phyloP scores from a whole-genome alignment of 2,888 invertebrate genomes.

The Hartigia nigra region DNA sequence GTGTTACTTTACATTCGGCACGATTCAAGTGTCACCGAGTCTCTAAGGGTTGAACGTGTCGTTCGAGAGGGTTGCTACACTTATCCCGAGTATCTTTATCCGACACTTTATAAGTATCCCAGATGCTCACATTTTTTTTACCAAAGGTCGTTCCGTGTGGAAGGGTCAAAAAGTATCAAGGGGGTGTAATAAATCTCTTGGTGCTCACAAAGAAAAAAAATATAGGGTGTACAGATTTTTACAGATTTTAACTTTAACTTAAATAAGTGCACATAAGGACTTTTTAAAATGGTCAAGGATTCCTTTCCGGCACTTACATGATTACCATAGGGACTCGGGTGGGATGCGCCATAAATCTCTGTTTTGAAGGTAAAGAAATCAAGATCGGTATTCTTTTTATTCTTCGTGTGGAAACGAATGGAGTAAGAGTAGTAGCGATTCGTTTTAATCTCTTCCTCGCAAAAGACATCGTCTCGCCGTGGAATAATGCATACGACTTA shows the following conservation, averaged over 20 bases:
- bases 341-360: not conserved
- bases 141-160: not conserved
- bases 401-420: not conserved
- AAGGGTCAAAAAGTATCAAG: not conserved
- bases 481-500: constrained; percentile 47
- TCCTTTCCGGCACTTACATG: not conserved
- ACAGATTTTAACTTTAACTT: not conserved
- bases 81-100: not conserved
- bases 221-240: not conserved
- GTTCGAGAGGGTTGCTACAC: constrained; percentile 6
- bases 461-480: constrained; percentile 18
- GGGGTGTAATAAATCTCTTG: not conserved
- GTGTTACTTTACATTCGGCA: constrained; percentile 7
- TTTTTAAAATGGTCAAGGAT: not conserved
- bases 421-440: constrained; percentile 8
- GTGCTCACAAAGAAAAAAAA: not conserved
- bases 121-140: not conserved
- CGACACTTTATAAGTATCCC: constrained; percentile 8
- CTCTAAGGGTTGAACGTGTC: not conserved
- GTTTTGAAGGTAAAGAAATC: not conserved
- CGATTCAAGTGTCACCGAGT: constrained; percentile 7
- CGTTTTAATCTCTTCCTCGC: constrained; percentile 17
- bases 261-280: not conserved
- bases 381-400: not conserved
- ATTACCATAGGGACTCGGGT: not conserved